Base-by-base conservation (phyloP, 2,888 invertebrate genomes). In the Drosophila histrio region DNA sequence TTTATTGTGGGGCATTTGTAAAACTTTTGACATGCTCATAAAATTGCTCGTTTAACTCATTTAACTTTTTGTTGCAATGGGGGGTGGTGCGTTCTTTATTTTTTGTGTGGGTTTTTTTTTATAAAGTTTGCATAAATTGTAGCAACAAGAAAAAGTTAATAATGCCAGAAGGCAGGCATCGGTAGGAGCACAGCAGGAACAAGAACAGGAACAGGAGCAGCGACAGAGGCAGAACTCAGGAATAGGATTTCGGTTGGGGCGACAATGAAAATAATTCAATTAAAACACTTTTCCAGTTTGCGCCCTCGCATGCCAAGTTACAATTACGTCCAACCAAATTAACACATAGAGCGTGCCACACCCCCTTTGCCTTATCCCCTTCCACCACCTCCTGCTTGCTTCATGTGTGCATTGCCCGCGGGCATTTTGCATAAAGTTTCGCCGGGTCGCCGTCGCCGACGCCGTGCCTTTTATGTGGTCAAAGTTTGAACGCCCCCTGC, bases 231-330 rank as follows among this genome's bases (percentile, higher is more conserved):
- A 17, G 56, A 9, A 8, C 2, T 2, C 32, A 46, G 41, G 17
- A 65, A 34, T 41, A 24, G 56, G 39, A 56, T 60, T 74, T 73
- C 38, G 52, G 50, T 66, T 59, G 65, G 68, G 74, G 71, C 78
- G 88, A 88, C 89, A 90, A 87, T 87, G 90, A 82, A 89, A 89
- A 91, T 90, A 90, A 90, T 90, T 91, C 90, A 90, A 90, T 90
- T 90, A 90, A 91, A 90, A 91, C 89, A 90, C 91, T 91, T 90
- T 90, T 85, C 76, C 88, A 88, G 70, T 83, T 83, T 57, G 60
- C 57, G 60, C 72, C 83, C 67, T 76, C 63, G 90, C 89, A 91
- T 89, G 90, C 80, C 87, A 91, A 88, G 84, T 87, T 79, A 86
- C 91, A 91, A 90, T 90, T 90, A 90, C 86, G 87, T 47, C 78